These are phyloP conservation scores for Orgyia antiqua DNA, from an alignment of 2,888 invertebrate species.

Conservation along the genomic window DNA sequence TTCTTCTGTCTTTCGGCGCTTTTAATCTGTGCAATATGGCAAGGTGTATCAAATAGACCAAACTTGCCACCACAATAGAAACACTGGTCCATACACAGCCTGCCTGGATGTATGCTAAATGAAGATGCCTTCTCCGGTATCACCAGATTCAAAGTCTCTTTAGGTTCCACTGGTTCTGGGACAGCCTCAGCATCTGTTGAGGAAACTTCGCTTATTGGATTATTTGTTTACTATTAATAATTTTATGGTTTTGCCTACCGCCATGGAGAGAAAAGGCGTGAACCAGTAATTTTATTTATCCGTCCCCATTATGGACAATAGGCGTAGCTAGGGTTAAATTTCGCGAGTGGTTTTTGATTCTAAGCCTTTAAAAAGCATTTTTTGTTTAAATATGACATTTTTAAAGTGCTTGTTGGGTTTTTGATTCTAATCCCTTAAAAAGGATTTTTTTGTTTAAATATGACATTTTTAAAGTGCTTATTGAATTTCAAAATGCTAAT, in stretches of 20 bases:
- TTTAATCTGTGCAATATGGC: conserved; percentile 92
- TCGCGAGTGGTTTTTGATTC: too few species aligned
- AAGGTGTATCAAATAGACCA: conserved; percentile 90
- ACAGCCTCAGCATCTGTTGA: conserved; percentile 49
- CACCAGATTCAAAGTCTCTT: conserved; percentile 81
- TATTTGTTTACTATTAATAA: too few species aligned
- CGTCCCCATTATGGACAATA: too few species aligned
- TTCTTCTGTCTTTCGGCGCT: conserved; percentile 88
- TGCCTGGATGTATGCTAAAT: conserved; percentile 90
- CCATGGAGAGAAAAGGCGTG: too few species aligned
- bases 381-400: neutral
- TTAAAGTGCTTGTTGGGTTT: too few species aligned
- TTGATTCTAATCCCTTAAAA: too few species aligned
- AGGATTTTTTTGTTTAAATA: neutral
- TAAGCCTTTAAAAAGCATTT: too few species aligned
- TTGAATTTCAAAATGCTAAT: too few species aligned
- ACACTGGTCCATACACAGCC: conserved; percentile 90
- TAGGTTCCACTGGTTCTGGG: conserved; percentile 58
- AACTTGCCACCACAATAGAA: conserved; percentile 93
- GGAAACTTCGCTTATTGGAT: conserved; percentile 3
- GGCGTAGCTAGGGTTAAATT: too few species aligned
- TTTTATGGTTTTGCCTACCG: too few species aligned
- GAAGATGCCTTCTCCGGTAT: conserved; percentile 93
- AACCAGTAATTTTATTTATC: too few species aligned
- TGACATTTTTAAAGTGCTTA: neutral